phyloP scores from a whole-genome alignment of 2,113 vertebrate genomes.

The Ptilorrhoa leucosticta region DNA sequence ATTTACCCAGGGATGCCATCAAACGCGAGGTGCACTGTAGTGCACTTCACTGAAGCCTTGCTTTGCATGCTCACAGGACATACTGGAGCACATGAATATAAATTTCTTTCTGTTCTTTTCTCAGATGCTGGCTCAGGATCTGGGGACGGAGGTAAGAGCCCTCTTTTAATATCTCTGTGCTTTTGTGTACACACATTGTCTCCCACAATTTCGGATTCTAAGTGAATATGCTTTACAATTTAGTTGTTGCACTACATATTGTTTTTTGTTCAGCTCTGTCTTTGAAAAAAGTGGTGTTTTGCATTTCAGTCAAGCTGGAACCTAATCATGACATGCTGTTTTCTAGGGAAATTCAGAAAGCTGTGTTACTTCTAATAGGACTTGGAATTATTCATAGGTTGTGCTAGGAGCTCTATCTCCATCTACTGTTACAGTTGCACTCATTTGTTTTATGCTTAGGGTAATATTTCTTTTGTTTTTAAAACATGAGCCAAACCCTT shows the following conservation, averaged over 20 bases:
- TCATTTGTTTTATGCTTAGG: constrained; percentile 9
- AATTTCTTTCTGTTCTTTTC: constrained; percentile 14
- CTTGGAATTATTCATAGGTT: constrained; percentile 34
- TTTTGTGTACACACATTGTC: background rate
- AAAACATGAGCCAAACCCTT: background rate
- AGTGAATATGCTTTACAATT: background rate
- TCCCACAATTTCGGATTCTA: background rate
- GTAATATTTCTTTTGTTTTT: constrained; percentile 17
- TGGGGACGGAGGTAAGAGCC: constrained; percentile 81
- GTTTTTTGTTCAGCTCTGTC: background rate
- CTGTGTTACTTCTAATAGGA: background rate
- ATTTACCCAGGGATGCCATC: constrained; percentile 41
- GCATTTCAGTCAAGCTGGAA: constrained; percentile 19
- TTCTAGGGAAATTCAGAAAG: constrained; percentile 35
- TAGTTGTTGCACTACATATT: background rate
- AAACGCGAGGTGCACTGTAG: background rate
- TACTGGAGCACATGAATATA: background rate
- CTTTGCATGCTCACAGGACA: background rate
- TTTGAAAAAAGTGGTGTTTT: background rate
- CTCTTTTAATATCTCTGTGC: background rate
- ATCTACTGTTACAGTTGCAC: constrained; percentile 41
- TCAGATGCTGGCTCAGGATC: constrained; percentile 84
- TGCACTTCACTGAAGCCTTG: background rate
- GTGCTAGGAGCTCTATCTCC: constrained; percentile 52
- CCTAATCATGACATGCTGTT: background rate